phyloP scores from a whole-genome alignment of 2,888 invertebrate species.

The Ormyrus labotus region DNA sequence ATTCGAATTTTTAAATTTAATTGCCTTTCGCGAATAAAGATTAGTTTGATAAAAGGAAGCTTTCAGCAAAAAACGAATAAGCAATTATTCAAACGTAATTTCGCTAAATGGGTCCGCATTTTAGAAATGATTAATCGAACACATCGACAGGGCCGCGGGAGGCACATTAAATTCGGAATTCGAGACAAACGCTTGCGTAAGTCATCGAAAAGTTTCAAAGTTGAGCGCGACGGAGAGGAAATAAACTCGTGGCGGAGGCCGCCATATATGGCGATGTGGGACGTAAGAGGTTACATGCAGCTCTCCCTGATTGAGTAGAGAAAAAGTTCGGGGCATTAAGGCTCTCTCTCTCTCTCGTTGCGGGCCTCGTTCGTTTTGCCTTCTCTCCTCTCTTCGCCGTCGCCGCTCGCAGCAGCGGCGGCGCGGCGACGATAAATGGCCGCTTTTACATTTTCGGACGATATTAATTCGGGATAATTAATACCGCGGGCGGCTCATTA shows the following conservation, averaged over 20 bases:
- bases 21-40: no score
- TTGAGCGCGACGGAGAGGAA: constrained; percentile 36
- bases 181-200: constrained; percentile 24
- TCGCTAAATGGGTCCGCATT: no score
- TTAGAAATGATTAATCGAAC: no score
- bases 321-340: constrained; percentile 33
- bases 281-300: constrained; percentile 38
- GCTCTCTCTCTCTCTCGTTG: neutral
- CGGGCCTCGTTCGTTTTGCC: neutral
- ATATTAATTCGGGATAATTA: constrained; percentile 43
- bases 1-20: no score
- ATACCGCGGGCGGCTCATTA: constrained; percentile 18
- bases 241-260: constrained; percentile 21
- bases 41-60: no score
- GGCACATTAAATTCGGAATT: neutral
- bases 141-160: no score
- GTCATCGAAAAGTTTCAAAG: constrained; percentile 45
- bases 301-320: constrained; percentile 20
- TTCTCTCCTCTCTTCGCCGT: neutral
- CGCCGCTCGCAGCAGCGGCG: neutral
- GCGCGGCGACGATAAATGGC: neutral
- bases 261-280: constrained; percentile 48
- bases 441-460: constrained; percentile 6
- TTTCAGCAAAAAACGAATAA: no score
- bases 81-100: no score